Evolutionary conservation across 2,113 vertebrate species (phyloP).

Genomic region (Datnioides undecimradiatus): DNA sequence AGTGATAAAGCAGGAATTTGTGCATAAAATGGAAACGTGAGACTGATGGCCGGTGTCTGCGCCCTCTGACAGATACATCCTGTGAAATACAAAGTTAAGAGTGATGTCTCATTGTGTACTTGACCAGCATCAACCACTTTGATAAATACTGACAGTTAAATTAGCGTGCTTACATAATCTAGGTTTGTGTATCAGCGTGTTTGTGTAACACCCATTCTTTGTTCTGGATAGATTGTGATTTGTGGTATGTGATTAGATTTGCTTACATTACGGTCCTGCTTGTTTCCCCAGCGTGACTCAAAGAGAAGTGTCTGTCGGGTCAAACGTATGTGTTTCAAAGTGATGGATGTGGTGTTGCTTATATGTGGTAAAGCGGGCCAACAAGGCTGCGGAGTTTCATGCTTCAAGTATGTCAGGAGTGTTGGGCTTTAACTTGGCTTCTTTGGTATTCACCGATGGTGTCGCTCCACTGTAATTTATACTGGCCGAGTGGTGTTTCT

Average conservation of each 20-base stretch:
- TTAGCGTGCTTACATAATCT: conserved; percentile 43
- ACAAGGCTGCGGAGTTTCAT: conserved; percentile 48
- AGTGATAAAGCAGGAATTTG: conserved; percentile 18
- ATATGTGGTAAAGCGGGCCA: conserved; percentile 46
- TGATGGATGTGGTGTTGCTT: conserved; percentile 58
- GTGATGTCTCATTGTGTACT: conserved; percentile 39
- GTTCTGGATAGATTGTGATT: conserved; percentile 47
- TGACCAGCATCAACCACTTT: conserved; percentile 35
- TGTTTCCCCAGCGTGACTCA: conserved; percentile 53
- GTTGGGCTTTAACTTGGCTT: conserved; percentile 41
- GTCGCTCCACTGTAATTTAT: conserved; percentile 57
- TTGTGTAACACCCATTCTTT: conserved; percentile 55
- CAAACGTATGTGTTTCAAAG: background rate
- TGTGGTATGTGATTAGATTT: conserved; percentile 57
- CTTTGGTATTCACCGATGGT: conserved; percentile 32
- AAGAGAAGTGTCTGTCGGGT: conserved; percentile 39
- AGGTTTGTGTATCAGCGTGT: conserved; percentile 49
- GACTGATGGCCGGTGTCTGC: background rate
- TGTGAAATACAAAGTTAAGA: background rate
- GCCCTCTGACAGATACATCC: background rate
- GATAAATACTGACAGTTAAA: conserved; percentile 53
- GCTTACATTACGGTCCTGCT: conserved; percentile 55
- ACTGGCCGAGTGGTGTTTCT: conserved; percentile 44
- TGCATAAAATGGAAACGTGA: background rate
- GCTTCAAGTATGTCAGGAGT: conserved; percentile 42